Evolutionary conservation across 2,797 vertebrate genomes (phyloP).

Genomic region (Sebastolobus alascanus): DNA sequence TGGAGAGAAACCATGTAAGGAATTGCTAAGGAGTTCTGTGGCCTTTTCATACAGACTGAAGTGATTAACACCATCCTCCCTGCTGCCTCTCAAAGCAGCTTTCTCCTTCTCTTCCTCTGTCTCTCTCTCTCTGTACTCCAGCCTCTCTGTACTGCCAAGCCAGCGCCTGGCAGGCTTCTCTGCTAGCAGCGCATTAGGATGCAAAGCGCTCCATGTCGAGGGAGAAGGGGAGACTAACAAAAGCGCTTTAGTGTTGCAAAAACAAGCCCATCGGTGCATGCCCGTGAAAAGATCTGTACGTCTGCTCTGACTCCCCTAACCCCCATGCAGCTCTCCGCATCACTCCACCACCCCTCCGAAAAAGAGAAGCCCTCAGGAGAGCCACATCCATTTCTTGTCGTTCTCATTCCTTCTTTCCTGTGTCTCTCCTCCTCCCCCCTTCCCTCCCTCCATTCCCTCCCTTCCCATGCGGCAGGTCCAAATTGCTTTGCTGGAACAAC

Average conservation of each 20-base stretch:
- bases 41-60: conserved; percentile 75
- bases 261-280: conserved; percentile 87
- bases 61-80: conserved; percentile 80
- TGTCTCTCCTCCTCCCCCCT: conserved; percentile 29
- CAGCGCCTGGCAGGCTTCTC: conserved; percentile 80
- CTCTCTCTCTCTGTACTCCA: conserved; percentile 71
- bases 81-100: conserved; percentile 75
- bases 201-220: conserved; percentile 83
- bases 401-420: conserved; percentile 67
- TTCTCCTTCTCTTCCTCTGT: conserved; percentile 58
- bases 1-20: conserved; percentile 50
- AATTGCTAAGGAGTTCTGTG: conserved; percentile 72
- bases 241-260: conserved; percentile 87
- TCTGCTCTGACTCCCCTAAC: conserved; percentile 80
- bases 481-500: conserved; percentile 99
- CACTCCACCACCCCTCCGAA: conserved; percentile 71
- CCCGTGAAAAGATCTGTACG: conserved; percentile 85
- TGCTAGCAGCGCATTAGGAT: conserved; percentile 83
- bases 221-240: conserved; percentile 85
- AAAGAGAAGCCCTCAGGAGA: conserved; percentile 75
- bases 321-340: conserved; percentile 76
- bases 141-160: conserved; percentile 79
- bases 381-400: conserved; percentile 69
- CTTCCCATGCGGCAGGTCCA: conserved; percentile 90
- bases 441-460: conserved; percentile 9